Evolutionary conservation across 64 coral and sea anemone species (phyloP), one percentile per base, ranked within the genome.

Genomic region (Stichodactyla mertensii): DNA sequence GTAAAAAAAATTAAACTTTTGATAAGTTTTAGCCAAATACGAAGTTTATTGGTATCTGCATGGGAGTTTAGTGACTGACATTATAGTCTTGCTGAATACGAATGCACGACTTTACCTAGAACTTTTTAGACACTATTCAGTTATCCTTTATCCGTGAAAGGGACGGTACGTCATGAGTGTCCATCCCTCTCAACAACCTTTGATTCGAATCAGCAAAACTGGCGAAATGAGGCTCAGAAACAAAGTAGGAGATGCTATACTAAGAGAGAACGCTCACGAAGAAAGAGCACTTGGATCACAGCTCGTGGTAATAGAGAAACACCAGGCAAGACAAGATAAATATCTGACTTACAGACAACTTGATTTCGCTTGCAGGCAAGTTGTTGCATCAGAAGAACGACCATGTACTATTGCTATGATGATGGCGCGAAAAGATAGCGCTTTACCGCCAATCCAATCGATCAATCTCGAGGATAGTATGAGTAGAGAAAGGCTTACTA

Each of bases 191-290:
- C 69, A 26, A 74, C 69, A 74, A 13, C 69, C 69, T 27, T 31
- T 74, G 69, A 74, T 74, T 28, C 69, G 69, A 74, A 74, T 74
- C 69, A 97, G 91, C 79, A 97, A 97, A 89, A 90, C 66, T 14
- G 94, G 94, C n/a, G 91, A 97, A 88, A 93, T 97, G 94, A 74
- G 94, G 59, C 36, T 97, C 2, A 97, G 71, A 84, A 97, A 97
- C 55, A 97, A 97, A 58, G 88, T 97, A 28, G 88, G 94, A 7
- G 71, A 69, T 18, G 94, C 94, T 16, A 97, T 97, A 70, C 69
- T 97, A 4, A 97, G 84, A 24, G 94, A 97, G 27, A 97, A 97
- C 16, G 85, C 94, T 51, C 89, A 97, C 54, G 94, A 97, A 88
- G 94, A 97, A 24, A 86, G 94, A 66, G 91, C 94, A 20, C 69